Evolutionary conservation across 1,140 invertebrate genomes (phyloP).

Genomic region (Babylonia areolata): DNA sequence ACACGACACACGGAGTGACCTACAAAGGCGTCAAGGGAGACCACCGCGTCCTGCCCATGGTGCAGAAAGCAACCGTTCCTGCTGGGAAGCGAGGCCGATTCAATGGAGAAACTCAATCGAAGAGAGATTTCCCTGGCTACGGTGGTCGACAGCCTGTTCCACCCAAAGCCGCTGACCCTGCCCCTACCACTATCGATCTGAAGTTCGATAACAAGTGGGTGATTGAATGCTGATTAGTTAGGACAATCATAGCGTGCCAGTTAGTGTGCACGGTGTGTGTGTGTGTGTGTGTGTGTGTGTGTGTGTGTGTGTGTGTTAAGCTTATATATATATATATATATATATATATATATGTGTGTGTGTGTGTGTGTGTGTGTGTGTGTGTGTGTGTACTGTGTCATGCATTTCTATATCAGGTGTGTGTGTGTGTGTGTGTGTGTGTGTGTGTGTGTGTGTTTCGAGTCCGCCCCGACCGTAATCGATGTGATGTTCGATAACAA

Average conservation of each 20-base stretch:
- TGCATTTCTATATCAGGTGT: too few relatives aligned
- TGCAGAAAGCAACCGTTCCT: constrained; percentile 35
- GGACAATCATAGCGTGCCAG: too few relatives aligned
- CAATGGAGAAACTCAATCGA: constrained; percentile 60
- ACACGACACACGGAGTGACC: constrained; percentile 66
- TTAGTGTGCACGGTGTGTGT: too few relatives aligned
- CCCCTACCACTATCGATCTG: constrained; percentile 66
- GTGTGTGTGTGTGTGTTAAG: too few relatives aligned
- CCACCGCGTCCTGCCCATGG: constrained; percentile 52
- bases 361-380: too few relatives aligned
- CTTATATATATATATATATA: too few relatives aligned
- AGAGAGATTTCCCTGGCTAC: constrained; percentile 63
- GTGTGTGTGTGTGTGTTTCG: too few relatives aligned
- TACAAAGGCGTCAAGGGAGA: constrained; percentile 64
- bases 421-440: too few relatives aligned
- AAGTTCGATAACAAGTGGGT: constrained; percentile 71
- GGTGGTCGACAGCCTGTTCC: constrained; percentile 56
- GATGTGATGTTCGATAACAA: constrained; percentile 70
- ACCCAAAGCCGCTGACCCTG: constrained; percentile 60
- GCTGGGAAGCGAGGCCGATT: constrained; percentile 52
- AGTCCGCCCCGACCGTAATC: constrained; percentile 65
- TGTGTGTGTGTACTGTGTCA: too few relatives aligned
- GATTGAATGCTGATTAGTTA: too few relatives aligned
- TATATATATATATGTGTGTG: too few relatives aligned
- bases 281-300: too few relatives aligned